Conservation (phyloP, 2,113 vertebrate genomes). For the Alces alces region DNA sequence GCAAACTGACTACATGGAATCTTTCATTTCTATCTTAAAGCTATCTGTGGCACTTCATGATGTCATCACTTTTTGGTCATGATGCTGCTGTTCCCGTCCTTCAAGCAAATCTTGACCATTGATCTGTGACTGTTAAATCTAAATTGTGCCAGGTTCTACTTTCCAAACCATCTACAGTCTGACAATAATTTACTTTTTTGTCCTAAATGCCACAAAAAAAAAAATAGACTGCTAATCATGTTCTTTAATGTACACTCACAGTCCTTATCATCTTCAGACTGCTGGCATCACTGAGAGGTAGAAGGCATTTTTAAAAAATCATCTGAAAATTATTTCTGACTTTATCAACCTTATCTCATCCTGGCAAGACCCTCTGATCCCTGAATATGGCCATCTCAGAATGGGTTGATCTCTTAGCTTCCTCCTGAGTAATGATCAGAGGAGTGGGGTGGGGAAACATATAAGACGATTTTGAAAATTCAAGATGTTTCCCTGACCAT, state of each 20-base stretch:
- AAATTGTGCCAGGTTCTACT: neutral
- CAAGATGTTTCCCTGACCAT: neutral
- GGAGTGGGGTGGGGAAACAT: neutral
- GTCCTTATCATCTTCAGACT: neutral
- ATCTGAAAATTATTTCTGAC: neutral
- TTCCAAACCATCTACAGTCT: neutral
- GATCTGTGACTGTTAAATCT: neutral
- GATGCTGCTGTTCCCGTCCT: neutral
- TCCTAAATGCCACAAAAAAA: neutral
- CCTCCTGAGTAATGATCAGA: neutral
- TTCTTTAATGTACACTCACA: neutral
- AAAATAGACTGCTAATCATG: neutral
- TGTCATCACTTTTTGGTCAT: neutral
- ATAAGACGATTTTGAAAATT: neutral
- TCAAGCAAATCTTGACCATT: neutral
- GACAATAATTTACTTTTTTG: neutral
- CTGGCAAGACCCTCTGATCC: neutral
- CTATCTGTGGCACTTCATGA: neutral
- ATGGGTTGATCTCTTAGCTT: neutral
- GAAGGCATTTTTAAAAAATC: neutral
- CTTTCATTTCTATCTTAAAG: neutral
- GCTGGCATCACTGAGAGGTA: neutral
- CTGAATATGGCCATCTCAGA: neutral
- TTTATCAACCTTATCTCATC: neutral
- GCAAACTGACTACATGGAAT: neutral